Evolutionary conservation across 1,140 invertebrate genomes (phyloP).

Genomic region (Drosophila auraria): DNA sequence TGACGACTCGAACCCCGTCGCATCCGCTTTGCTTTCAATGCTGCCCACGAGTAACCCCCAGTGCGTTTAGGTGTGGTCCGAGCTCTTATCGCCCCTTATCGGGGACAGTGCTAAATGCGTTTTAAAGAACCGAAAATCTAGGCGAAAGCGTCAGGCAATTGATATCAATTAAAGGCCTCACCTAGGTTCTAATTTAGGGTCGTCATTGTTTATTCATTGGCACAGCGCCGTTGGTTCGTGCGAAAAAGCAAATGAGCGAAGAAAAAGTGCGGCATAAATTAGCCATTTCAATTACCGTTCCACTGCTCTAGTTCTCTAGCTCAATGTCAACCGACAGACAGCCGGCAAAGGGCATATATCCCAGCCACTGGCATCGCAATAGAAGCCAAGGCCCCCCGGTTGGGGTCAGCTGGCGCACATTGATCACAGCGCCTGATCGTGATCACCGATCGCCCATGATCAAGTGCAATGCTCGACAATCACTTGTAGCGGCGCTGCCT

Average conservation of each 20-base stretch:
- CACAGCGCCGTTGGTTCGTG: background rate
- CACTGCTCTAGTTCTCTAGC: background rate
- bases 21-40: constrained; percentile 6
- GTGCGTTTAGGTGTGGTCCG: background rate
- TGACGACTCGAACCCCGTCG: constrained; percentile 1
- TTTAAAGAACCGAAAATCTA: constrained; percentile 3
- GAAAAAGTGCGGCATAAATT: constrained; percentile 5
- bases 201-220: constrained; percentile 3
- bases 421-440: constrained; percentile 16
- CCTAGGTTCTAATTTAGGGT: background rate
- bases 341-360: constrained; percentile 5
- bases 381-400: constrained; percentile 1
- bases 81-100: constrained; percentile 7
- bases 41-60: background rate
- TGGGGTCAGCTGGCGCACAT: constrained; percentile 3
- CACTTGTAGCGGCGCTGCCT: background rate
- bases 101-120: constrained; percentile 17
- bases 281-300: constrained; percentile 9
- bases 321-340: background rate
- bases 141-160: constrained; percentile 5
- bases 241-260: constrained; percentile 3
- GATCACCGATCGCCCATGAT: constrained; percentile 14
- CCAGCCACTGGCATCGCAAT: background rate
- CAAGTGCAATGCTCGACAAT: constrained; percentile 10
- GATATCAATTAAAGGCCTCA: constrained; percentile 15